Evolutionary conservation across 2,888 invertebrate genomes (phyloP), one percentile per base, ranked within the genome.

Genomic region (Chrysopilus asiliformis): DNA sequence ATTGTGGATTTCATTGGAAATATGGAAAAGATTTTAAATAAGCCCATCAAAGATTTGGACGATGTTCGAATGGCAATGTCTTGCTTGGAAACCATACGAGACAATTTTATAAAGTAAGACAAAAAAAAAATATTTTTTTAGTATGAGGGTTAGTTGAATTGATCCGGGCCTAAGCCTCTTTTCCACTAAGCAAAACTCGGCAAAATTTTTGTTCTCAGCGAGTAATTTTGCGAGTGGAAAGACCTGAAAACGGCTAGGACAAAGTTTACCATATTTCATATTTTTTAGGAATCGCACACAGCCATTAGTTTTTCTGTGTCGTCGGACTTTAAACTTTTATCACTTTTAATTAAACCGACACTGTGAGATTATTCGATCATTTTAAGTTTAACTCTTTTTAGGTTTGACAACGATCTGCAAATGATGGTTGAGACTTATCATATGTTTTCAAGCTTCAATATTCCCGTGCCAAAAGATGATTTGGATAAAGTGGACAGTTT

Each of bases 1-100:
- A 69, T 86, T 53, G 72, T 76, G 45, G 77, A 79, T 37, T 89
- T 87, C 49, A 82, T 87, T 28, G 73, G 74, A 16, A 77, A 79
- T 12, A 76, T 79, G 45, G 75, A 76, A 57, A 82, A 79, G 52
- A 69, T 76, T 17, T 64, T 85, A 49, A 56, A 62, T 8, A 76
- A 79, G 47, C 72, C 72, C 16, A 75, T 87, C 18, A 77, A 77
- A 49, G 84, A 86, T 58, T 65, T 83, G 43, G 81, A 82, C 47
- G 81, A 82, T 49, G 82, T 82, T 34, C 72, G 85, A 50, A 57
- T 79, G 17, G 83, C 83, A 2, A 89, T 90, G 86, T 63, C 72
- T 49, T 83, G 84, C 43, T 66, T 87, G 33, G 74, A 75, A 48
- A 67, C 71, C 44, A 78, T 90, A 43, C 67, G 86, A 32, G 76